A percentile compares a stretch with the other conserved stretches of the same genome.
These are phyloP conservation scores for Etheostoma spectabile DNA, from an alignment of 2,113 vertebrate genomes.

Conservation along the genomic window DNA sequence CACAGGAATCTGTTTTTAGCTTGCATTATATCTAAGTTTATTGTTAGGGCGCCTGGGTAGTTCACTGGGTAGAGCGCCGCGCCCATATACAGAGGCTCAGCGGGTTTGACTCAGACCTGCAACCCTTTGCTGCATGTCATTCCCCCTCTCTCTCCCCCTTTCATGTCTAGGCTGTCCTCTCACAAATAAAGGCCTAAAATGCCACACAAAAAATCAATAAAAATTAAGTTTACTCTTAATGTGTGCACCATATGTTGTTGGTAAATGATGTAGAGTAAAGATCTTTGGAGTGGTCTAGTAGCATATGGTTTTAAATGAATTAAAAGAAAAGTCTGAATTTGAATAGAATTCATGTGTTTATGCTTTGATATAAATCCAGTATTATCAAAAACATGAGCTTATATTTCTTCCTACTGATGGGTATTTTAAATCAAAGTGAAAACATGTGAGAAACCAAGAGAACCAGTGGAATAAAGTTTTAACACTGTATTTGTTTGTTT, in stretches of 20 bases:
- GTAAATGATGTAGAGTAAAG: constrained; percentile 25
- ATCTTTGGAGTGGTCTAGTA: constrained; percentile 28
- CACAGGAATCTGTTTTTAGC: background rate
- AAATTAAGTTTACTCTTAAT: background rate
- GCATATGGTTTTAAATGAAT: constrained; percentile 54
- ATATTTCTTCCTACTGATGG: constrained; percentile 44
- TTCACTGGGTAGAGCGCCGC: too few relatives aligned
- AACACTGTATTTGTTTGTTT: background rate
- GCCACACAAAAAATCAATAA: too few relatives aligned
- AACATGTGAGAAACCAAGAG: constrained; percentile 25
- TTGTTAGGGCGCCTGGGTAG: background rate
- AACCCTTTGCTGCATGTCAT: too few relatives aligned
- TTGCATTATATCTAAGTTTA: background rate
- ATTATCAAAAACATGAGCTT: constrained; percentile 4
- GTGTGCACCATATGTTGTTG: constrained; percentile 18
- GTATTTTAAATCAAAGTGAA: constrained; percentile 37
- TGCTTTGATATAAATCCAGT: constrained; percentile 18
- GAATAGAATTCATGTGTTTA: constrained; percentile 52
- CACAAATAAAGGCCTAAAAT: too few relatives aligned
- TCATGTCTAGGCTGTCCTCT: too few relatives aligned
- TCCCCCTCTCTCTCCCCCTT: too few relatives aligned
- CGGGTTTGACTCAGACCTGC: too few relatives aligned
- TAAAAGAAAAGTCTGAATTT: constrained; percentile 20
- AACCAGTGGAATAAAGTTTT: constrained; percentile 34
- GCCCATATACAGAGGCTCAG: too few relatives aligned